phyloP scores from a whole-genome alignment of 2,888 invertebrate genomes.

The Pelosia muscerda region DNA sequence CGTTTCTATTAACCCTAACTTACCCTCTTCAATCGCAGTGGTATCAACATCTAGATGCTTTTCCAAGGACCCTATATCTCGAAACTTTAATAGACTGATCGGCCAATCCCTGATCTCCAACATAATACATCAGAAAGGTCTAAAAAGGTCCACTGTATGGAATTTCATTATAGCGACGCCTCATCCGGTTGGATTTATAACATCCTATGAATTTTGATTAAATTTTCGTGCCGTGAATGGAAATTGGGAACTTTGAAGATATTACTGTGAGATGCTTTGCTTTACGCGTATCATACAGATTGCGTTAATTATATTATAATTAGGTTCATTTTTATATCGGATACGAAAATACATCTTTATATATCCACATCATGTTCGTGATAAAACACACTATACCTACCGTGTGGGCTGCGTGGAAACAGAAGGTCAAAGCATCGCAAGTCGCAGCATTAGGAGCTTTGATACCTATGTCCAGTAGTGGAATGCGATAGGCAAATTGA shows the following conservation, averaged over 20 bases:
- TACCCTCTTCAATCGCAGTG: conserved; percentile 5
- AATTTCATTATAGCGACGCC: conserved; percentile 48
- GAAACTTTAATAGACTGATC: conserved; percentile 18
- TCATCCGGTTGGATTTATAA: conserved; percentile 48
- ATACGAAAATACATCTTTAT: too few species aligned
- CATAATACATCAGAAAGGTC: conserved; percentile 41
- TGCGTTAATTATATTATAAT: background rate
- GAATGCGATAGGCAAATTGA: too few species aligned
- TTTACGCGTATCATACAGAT: background rate
- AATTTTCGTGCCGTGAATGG: conserved; percentile 39
- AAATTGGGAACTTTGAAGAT: conserved; percentile 26
- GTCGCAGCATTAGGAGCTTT: too few species aligned
- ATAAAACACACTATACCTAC: too few species aligned
- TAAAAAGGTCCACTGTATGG: conserved; percentile 51
- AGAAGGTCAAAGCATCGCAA: too few species aligned
- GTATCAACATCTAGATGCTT: background rate
- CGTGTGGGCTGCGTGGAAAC: too few species aligned
- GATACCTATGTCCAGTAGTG: too few species aligned
- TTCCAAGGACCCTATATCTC: conserved; percentile 3
- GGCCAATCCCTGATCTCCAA: conserved; percentile 19
- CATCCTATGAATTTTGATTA: conserved; percentile 53
- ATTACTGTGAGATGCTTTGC: conserved; percentile 9
- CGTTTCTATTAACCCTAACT: background rate
- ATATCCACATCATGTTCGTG: too few species aligned
- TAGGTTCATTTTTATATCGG: background rate